Evolutionary conservation across 1,140 invertebrate species (phyloP).

Genomic region (Leptinotarsa lineolata): DNA sequence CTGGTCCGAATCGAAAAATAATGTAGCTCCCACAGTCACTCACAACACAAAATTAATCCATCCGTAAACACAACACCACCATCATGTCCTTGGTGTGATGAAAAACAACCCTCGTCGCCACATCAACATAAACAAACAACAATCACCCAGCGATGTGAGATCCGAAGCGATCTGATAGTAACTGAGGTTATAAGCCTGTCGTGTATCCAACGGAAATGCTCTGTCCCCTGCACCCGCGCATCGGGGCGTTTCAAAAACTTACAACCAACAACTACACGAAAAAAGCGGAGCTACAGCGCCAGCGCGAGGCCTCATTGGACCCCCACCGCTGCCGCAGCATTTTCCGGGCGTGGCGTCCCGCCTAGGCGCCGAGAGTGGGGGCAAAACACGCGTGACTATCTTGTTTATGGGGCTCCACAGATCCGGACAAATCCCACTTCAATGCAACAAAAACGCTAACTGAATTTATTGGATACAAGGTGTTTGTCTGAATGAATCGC

Average conservation of each 20-base stretch:
- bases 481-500: constrained; percentile 57
- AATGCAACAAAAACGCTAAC: constrained; percentile 55
- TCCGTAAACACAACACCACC: constrained; percentile 39
- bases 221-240: constrained; percentile 41
- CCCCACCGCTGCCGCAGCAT: constrained; percentile 38
- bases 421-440: constrained; percentile 57
- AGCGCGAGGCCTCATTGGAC: constrained; percentile 37
- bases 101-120: constrained; percentile 46
- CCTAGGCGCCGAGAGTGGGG: constrained; percentile 33
- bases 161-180: constrained; percentile 50
- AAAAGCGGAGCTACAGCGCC: constrained; percentile 42
- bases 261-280: constrained; percentile 50
- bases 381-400: constrained; percentile 51
- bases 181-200: constrained; percentile 44
- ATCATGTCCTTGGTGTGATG: constrained; percentile 42
- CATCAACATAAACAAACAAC: constrained; percentile 57
- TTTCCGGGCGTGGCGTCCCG: constrained; percentile 31
- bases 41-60: constrained; percentile 38
- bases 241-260: constrained; percentile 39
- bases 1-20: constrained; percentile 26
- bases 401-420: constrained; percentile 55
- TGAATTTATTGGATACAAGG: constrained; percentile 59
- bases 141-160: constrained; percentile 33
- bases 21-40: constrained; percentile 34
- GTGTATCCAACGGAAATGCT: constrained; percentile 37